A percentile compares a stretch with the other conserved stretches of the same genome.
Evolutionary conservation across 2,113 vertebrate genomes (phyloP).

Genomic region (Helogale parvula): DNA sequence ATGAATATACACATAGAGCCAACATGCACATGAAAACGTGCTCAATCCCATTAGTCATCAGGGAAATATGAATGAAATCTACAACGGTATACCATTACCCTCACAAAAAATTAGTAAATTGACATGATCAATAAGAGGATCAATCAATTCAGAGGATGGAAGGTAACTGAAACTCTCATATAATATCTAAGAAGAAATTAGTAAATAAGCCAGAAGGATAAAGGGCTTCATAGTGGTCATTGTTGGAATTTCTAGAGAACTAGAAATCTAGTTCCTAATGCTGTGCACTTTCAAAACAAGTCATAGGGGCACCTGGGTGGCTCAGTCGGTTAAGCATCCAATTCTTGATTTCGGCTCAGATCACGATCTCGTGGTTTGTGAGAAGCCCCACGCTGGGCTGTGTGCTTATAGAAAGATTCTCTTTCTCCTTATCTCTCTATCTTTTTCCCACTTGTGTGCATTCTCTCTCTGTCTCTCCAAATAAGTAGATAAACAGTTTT

Average conservation of each 20-base stretch:
- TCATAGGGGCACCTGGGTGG: background rate
- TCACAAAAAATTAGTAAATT: background rate
- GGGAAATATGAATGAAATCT: background rate
- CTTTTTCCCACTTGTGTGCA: too few species aligned
- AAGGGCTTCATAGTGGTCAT: background rate
- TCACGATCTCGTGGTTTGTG: too few species aligned
- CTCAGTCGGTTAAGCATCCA: too few species aligned
- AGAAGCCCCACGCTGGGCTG: too few species aligned
- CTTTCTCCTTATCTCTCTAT: too few species aligned
- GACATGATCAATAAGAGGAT: background rate
- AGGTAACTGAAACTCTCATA: background rate
- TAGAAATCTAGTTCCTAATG: background rate
- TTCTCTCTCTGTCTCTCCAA: too few species aligned
- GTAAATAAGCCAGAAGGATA: background rate
- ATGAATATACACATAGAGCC: background rate
- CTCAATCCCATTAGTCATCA: background rate
- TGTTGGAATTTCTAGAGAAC: background rate
- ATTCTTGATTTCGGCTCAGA: too few species aligned
- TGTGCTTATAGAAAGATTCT: too few species aligned
- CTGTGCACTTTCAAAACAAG: background rate
- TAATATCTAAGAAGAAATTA: background rate
- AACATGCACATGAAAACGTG: background rate
- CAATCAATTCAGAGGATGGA: background rate
- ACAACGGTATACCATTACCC: background rate
- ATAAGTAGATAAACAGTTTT: too few species aligned